Percentiles rank a stretch among this genome's conserved stretches.
Conservation (phyloP, 2,113 vertebrate genomes). For the Rhabdornis inornatus region DNA sequence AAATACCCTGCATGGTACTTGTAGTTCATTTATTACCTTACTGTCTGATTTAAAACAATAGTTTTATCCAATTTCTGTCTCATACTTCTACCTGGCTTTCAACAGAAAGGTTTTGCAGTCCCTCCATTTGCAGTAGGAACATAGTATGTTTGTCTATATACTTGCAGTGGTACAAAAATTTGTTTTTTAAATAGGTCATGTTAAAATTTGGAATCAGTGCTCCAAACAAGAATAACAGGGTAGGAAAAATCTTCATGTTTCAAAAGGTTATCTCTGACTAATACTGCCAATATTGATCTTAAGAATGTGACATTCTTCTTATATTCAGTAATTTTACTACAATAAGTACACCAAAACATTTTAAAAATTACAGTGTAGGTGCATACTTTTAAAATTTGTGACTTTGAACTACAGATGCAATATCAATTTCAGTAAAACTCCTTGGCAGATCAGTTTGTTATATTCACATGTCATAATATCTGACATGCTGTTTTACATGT, state of each 20-base stretch:
- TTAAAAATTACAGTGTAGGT: not conserved
- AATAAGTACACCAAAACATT: not conserved
- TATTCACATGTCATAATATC: not conserved
- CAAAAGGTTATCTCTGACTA: not conserved
- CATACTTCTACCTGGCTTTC: not conserved
- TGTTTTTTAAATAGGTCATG: not conserved
- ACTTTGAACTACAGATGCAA: not conserved
- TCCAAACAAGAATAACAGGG: not conserved
- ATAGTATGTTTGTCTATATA: not conserved
- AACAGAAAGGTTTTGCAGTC: not conserved
- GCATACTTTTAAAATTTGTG: not conserved
- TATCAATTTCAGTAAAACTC: not conserved
- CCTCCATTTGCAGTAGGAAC: not conserved
- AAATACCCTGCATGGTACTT: not conserved
- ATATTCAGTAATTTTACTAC: not conserved
- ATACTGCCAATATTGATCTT: not conserved
- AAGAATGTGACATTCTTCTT: not conserved
- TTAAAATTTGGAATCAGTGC: not conserved
- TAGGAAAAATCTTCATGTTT: not conserved
- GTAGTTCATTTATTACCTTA: not conserved
- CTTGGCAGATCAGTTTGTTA: not conserved
- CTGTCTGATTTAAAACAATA: not conserved
- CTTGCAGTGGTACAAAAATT: not conserved
- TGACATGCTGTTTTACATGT: not conserved
- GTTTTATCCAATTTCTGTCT: not conserved